Conservation (phyloP, 1,140 invertebrate species). For the Papilio glaucus region DNA sequence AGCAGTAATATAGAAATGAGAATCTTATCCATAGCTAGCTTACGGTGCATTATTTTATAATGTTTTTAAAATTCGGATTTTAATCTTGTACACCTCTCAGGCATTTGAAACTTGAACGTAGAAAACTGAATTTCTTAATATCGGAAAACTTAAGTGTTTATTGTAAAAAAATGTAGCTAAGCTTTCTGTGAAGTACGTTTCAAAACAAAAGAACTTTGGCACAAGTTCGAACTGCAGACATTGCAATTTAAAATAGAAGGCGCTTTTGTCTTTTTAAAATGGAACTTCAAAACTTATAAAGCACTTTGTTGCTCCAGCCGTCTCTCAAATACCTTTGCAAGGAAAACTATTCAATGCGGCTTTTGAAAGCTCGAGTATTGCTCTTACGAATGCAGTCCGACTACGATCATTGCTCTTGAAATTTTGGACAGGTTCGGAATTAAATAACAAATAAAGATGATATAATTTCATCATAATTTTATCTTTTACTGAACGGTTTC, state of each 20-base stretch:
- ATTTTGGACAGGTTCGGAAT: too few relatives aligned
- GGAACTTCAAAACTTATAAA: slow-evolving; percentile 36
- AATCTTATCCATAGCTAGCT: too few relatives aligned
- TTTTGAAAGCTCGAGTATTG: slow-evolving; percentile 20
- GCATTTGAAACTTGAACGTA: not conserved
- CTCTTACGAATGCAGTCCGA: not conserved
- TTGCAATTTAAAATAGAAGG: slow-evolving; percentile 38
- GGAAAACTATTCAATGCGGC: slow-evolving; percentile 17
- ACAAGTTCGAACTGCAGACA: slow-evolving; percentile 22
- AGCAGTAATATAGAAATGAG: too few relatives aligned
- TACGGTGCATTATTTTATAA: too few relatives aligned
- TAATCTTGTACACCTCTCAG: not conserved
- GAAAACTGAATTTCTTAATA: not conserved
- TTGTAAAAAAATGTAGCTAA: slow-evolving; percentile 3
- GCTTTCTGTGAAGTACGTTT: not conserved
- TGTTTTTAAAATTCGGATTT: not conserved
- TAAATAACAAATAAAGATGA: not conserved
- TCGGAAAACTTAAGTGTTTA: not conserved
- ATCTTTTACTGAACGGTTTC: too few relatives aligned
- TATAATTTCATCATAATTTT: not conserved
- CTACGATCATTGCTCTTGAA: not conserved
- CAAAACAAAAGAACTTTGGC: not conserved
- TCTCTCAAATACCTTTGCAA: slow-evolving; percentile 27
- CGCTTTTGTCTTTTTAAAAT: slow-evolving; percentile 32
- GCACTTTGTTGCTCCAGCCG: slow-evolving; percentile 32